A percentile compares a stretch with the other conserved stretches of the same genome.
Evolutionary conservation across 2,888 invertebrate genomes (phyloP).

Genomic region (Chelonus formosanus): DNA sequence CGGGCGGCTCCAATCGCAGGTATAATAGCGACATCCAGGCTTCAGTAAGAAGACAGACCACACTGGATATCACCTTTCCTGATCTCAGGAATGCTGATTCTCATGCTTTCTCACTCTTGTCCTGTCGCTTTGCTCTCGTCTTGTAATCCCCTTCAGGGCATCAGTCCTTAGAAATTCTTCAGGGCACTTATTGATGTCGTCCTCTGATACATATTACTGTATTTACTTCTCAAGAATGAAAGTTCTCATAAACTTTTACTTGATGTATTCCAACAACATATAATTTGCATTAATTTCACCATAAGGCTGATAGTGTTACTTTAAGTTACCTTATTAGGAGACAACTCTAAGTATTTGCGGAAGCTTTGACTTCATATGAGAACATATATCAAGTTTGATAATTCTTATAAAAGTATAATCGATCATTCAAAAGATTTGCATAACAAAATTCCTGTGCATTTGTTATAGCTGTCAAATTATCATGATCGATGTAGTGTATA

Average conservation of each 20-base stretch:
- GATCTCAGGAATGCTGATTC: constrained; percentile 27
- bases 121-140: constrained; percentile 19
- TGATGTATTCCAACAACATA: constrained; percentile 13
- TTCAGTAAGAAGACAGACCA: constrained; percentile 23
- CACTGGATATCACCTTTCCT: constrained; percentile 29
- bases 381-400: constrained; percentile 11
- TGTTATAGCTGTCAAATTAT: constrained; percentile 55
- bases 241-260: neutral
- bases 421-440: neutral
- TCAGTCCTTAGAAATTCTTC: constrained; percentile 21
- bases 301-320: constrained; percentile 2
- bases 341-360: neutral
- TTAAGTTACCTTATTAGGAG: constrained; percentile 2
- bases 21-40: constrained; percentile 27
- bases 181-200: constrained; percentile 23
- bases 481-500: too few relatives aligned
- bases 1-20: neutral
- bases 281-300: constrained; percentile 19
- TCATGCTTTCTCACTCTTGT: constrained; percentile 19
- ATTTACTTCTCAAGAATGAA: constrained; percentile 18
- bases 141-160: constrained; percentile 9
- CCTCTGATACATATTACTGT: constrained; percentile 22
- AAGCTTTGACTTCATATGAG: constrained; percentile 25
- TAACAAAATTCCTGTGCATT: constrained; percentile 50
- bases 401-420: constrained; percentile 1